A percentile compares a stretch with the other conserved stretches of the same genome.
These are phyloP conservation scores for Drosophila mauritiana DNA, from an alignment of 1,140 invertebrate species.

Conservation along the genomic window DNA sequence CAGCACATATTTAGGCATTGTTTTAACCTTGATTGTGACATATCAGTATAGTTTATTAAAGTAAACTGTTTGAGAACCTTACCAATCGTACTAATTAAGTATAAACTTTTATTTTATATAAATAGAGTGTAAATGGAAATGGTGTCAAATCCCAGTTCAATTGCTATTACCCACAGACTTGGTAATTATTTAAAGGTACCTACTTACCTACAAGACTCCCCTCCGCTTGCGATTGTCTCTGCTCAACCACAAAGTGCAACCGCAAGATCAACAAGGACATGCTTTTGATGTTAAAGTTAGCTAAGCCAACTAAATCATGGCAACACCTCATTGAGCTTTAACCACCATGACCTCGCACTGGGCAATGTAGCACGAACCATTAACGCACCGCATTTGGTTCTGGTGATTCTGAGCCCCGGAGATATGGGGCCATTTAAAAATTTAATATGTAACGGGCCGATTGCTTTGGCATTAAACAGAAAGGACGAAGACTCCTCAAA, in stretches of 20 bases:
- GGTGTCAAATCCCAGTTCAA: too few relatives aligned
- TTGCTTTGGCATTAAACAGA: constrained; percentile 58
- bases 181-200: not conserved
- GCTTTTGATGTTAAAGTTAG: constrained; percentile 5
- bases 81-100: too few relatives aligned
- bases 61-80: too few relatives aligned
- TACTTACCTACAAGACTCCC: not conserved
- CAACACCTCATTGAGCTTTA: constrained; percentile 77
- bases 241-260: constrained; percentile 31
- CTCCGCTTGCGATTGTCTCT: not conserved
- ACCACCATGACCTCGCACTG: constrained; percentile 64
- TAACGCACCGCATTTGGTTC: constrained; percentile 55
- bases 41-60: too few relatives aligned
- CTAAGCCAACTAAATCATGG: constrained; percentile 71
- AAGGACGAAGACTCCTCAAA: constrained; percentile 2
- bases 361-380: constrained; percentile 71
- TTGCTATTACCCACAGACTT: not conserved
- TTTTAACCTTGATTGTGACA: constrained; percentile 4
- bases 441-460: constrained; percentile 69
- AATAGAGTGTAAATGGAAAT: too few relatives aligned
- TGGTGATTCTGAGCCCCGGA: constrained; percentile 1
- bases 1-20: constrained; percentile 7
- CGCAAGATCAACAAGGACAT: constrained; percentile 20
- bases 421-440: constrained; percentile 58
- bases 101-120: too few relatives aligned